Evolutionary conservation across 2,888 invertebrate species (phyloP).

Genomic region (Cantharis flavilabris): DNA sequence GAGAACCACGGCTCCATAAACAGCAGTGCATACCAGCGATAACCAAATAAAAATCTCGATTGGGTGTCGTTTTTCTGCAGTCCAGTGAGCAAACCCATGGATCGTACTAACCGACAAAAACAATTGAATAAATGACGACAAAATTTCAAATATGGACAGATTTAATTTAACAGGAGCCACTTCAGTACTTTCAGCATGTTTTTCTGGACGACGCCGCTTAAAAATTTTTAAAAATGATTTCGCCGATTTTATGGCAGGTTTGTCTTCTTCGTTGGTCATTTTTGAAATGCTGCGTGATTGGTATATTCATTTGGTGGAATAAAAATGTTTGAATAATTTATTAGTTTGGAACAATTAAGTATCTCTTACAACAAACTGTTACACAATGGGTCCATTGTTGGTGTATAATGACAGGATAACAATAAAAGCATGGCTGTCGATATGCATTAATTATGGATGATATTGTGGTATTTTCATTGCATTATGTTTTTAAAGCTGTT

Average conservation of each 20-base stretch:
- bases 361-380: neutral
- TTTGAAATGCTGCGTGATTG: neutral
- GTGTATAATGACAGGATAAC: neutral
- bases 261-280: neutral
- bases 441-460: neutral
- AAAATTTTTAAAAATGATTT: neutral
- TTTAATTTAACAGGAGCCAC: neutral
- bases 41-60: constrained; percentile 47
- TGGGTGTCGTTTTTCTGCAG: constrained; percentile 39
- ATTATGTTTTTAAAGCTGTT: neutral
- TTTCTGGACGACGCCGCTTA: neutral
- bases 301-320: neutral
- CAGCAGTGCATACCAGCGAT: constrained; percentile 39
- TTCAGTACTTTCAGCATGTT: neutral
- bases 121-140: constrained; percentile 15
- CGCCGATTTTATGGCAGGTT: neutral
- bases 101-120: constrained; percentile 47
- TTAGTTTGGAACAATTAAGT: neutral
- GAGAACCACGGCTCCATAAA: constrained; percentile 44
- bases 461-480: neutral
- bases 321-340: neutral
- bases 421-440: neutral
- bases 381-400: neutral
- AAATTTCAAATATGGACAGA: constrained; percentile 5
- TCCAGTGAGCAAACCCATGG: constrained; percentile 47